phyloP scores from a whole-genome alignment of 2,797 vertebrate genomes.

The Sternotherus odoratus region DNA sequence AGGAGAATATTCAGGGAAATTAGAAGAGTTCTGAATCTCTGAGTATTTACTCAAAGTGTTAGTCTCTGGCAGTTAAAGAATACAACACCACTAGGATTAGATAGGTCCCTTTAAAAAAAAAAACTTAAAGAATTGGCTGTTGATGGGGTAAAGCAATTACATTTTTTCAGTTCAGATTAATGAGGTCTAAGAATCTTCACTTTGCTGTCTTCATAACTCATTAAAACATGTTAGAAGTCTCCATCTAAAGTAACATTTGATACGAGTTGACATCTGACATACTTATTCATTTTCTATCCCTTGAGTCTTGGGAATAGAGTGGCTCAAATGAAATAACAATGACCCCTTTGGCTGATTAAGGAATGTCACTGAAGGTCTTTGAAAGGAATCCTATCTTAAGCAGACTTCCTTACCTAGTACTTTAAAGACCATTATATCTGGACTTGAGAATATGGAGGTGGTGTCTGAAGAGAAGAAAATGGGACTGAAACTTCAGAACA shows the following conservation, averaged over 20 bases:
- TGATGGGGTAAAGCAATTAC: background rate
- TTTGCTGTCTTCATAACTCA: background rate
- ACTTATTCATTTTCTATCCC: background rate
- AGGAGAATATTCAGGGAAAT: background rate
- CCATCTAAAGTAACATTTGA: background rate
- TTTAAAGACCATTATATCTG: background rate
- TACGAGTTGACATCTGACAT: background rate
- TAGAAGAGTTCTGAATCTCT: background rate
- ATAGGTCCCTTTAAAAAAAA: background rate
- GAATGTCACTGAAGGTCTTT: background rate
- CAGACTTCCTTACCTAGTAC: background rate
- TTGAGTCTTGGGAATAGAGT: background rate
- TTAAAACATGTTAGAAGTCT: background rate
- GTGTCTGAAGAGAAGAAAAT: background rate
- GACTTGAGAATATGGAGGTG: background rate
- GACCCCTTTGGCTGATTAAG: background rate
- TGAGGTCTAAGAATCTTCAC: background rate
- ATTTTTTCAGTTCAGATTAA: background rate
- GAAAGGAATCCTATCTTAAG: background rate
- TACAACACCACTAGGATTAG: background rate
- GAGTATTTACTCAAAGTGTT: constrained; percentile 1
- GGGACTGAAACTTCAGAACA: background rate
- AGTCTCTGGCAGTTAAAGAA: background rate
- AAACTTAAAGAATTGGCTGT: background rate
- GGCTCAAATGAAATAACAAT: background rate